Evolutionary conservation across 2,797 vertebrate species (phyloP), one percentile per base, ranked within the genome.

Genomic region (Poliocrania exsul): DNA sequence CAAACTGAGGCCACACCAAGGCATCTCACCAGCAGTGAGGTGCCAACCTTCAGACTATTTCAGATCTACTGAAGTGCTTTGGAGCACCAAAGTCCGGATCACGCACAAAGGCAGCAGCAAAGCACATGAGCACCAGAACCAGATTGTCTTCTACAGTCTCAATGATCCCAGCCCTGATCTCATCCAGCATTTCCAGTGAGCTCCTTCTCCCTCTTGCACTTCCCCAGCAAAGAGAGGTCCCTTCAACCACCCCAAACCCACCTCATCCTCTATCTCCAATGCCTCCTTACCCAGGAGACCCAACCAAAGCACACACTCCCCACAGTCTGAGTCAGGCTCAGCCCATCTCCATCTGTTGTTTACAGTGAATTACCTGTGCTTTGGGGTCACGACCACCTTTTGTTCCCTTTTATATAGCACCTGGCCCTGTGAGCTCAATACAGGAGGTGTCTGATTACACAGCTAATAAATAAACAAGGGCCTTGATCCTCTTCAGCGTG

Each of bases 381-480:
- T 54, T 47, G 86, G 60, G 73, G 46, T 78, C 90, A 70, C 49
- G 56, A 77, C 15, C 44, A 74, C 54, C 61, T 86, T 95, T 88
- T 95, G 56, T 88, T 89, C 74, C 90, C 47, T 83, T 88, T 82
- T 13, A 44, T 64, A 10, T 29, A 60, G 66, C 69, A 73, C 60
- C 73, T 62, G 62, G 72, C 87, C 84, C 66, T 29, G 31, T 0
- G 2, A 72, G 56, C 74, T 66, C 24, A 3, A 24, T 38, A 18
- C 5, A 49, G 81, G 67, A 91, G 70, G 62, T 67, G 54, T 90
- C 81, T 85, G 81, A 85, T 95, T 93, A 82, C 91, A 87, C 38
- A 89, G 74, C 72, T 95, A 96, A 96, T 93, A 93, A 91, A 96
- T 51, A 94, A 94, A 93, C 85, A 92, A 94, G 94, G 86, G 82